Evolutionary conservation across 2,797 vertebrate species (phyloP).

Genomic region (Melopsittacus undulatus): DNA sequence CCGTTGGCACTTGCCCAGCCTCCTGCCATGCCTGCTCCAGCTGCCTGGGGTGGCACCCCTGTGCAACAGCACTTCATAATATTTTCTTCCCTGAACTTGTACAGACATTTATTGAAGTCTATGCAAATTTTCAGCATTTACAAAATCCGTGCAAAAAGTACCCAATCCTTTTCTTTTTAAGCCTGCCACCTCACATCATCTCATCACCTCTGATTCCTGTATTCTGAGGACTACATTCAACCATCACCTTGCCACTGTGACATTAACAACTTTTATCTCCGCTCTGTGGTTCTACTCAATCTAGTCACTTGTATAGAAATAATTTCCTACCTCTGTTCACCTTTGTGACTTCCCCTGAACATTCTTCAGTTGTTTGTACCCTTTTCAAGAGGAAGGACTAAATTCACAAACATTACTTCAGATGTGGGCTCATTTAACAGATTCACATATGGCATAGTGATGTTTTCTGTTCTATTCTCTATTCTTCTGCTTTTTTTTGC

Average conservation of each 20-base stretch:
- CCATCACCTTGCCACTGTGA: neutral
- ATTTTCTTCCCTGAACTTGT: neutral
- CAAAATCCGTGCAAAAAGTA: neutral
- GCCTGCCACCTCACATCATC: neutral
- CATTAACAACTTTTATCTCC: neutral
- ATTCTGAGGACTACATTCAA: neutral
- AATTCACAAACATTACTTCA: neutral
- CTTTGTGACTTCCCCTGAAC: neutral
- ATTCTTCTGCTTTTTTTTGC: neutral
- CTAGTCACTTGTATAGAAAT: neutral
- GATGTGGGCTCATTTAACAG: neutral
- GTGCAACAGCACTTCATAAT: neutral
- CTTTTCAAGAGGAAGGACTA: neutral
- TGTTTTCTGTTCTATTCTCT: constrained; percentile 2
- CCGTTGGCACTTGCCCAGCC: neutral
- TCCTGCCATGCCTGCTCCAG: fast-evolving
- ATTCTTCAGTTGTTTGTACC: neutral
- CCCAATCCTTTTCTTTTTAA: neutral
- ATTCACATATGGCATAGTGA: neutral
- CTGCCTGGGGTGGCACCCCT: neutral
- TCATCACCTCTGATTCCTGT: neutral
- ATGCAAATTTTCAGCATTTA: neutral
- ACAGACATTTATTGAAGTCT: neutral
- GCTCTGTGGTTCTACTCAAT: neutral
- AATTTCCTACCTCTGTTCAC: neutral